Conservation (phyloP, 2,888 invertebrate species). For the Gisinianus flammeolus region DNA sequence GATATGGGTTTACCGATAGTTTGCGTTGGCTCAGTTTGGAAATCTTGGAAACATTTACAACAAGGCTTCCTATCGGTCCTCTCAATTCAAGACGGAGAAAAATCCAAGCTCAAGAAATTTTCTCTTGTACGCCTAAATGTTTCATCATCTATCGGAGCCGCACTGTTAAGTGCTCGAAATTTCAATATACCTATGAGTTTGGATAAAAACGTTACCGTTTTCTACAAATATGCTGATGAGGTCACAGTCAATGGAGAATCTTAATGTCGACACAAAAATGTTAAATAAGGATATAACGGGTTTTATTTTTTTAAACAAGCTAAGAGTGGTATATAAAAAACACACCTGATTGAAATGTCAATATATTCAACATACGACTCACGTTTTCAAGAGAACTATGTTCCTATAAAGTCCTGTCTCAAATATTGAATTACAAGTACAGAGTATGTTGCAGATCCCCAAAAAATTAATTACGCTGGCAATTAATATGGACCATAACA, state of each 20-base stretch:
- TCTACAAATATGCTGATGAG: conserved; percentile 9
- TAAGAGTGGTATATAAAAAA: background rate
- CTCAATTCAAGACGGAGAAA: conserved; percentile 38
- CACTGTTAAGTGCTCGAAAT: conserved; percentile 77
- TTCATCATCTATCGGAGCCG: conserved; percentile 83
- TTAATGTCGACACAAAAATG: background rate
- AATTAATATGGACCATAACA: no score
- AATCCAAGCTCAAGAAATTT: conserved; percentile 60
- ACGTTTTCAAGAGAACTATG: no score
- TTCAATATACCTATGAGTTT: conserved; percentile 23
- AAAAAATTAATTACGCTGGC: no score
- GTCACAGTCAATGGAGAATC: background rate
- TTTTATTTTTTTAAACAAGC: background rate
- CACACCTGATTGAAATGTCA: background rate
- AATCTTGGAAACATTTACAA: conserved; percentile 83
- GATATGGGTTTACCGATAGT: conserved; percentile 75
- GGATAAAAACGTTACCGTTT: conserved; percentile 32
- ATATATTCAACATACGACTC: background rate
- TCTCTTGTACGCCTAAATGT: conserved; percentile 74
- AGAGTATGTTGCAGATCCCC: no score
- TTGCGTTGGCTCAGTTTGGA: conserved; percentile 95
- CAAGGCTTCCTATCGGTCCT: conserved; percentile 72
- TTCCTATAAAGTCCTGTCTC: no score
- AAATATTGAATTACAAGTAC: no score
- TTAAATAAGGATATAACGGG: background rate